A percentile compares a stretch with the other conserved stretches of the same genome.
Conservation (phyloP, 2,113 vertebrate species). For the Xenopus laevis region DNA sequence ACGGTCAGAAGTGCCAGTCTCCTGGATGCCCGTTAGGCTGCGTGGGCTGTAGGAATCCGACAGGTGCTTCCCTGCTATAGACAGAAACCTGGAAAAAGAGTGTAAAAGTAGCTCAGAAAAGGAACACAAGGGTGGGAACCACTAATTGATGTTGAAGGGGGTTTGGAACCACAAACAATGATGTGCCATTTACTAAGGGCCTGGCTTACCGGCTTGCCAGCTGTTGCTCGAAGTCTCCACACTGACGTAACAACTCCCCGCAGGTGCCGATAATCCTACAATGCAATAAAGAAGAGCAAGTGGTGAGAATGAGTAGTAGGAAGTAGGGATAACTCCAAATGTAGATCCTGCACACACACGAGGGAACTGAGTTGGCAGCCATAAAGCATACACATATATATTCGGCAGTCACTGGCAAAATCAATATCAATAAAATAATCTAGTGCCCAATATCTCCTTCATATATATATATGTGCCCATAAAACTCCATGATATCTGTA, state of each 20-base stretch:
- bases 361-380: no score
- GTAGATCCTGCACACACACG: no score
- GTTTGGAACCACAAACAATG: neutral
- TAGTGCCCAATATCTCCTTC: no score
- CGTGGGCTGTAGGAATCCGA: slow-evolving; percentile 90
- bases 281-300: neutral
- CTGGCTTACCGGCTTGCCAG: slow-evolving; percentile 68
- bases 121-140: no score
- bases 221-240: slow-evolving; percentile 78
- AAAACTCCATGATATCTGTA: no score
- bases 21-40: slow-evolving; percentile 84
- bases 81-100: slow-evolving; percentile 74
- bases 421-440: no score
- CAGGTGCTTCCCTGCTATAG: slow-evolving; percentile 84
- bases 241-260: slow-evolving; percentile 74
- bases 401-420: no score
- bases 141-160: no score
- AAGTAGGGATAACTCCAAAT: no score
- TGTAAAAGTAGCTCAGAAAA: neutral
- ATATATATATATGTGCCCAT: no score
- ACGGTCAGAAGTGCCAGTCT: slow-evolving; percentile 72
- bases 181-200: neutral
- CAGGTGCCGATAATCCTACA: slow-evolving; percentile 72
- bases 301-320: no score
- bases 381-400: no score